Conservation (phyloP, 2,888 invertebrate species). For the Harpagoxenus sublaevis region DNA sequence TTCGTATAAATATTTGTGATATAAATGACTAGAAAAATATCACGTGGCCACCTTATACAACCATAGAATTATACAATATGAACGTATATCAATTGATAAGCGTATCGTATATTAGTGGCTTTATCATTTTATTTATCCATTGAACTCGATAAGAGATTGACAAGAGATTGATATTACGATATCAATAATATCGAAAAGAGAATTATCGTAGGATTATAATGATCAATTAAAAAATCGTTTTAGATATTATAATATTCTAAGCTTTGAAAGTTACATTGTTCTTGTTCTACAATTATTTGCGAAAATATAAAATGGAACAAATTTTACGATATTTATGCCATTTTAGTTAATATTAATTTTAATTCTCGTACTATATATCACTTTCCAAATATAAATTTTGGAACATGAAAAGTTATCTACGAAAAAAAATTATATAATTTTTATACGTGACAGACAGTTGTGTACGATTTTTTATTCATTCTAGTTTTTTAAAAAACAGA, state of each 20-base stretch:
- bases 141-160: neutral
- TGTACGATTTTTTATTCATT: neutral
- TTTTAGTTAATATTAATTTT: too few relatives aligned
- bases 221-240: constrained; percentile 5
- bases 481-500: neutral
- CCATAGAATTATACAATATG: constrained; percentile 4
- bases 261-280: neutral
- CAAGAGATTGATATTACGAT: neutral
- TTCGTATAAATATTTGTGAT: neutral
- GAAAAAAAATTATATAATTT: neutral
- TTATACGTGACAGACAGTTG: neutral
- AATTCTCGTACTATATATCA: too few relatives aligned
- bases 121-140: constrained; percentile 12
- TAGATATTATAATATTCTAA: neutral
- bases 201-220: constrained; percentile 2
- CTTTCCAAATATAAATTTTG: too few relatives aligned
- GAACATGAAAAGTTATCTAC: too few relatives aligned
- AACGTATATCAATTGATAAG: neutral
- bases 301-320: neutral
- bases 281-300: neutral
- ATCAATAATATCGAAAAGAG: neutral
- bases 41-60: neutral
- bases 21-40: neutral
- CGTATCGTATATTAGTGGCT: constrained; percentile 12
- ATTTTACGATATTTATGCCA: too few relatives aligned